Evolutionary conservation across 2,797 vertebrate species (phyloP), one percentile per base, ranked within the genome.

Genomic region (Melanotaenia parkinsoni): DNA sequence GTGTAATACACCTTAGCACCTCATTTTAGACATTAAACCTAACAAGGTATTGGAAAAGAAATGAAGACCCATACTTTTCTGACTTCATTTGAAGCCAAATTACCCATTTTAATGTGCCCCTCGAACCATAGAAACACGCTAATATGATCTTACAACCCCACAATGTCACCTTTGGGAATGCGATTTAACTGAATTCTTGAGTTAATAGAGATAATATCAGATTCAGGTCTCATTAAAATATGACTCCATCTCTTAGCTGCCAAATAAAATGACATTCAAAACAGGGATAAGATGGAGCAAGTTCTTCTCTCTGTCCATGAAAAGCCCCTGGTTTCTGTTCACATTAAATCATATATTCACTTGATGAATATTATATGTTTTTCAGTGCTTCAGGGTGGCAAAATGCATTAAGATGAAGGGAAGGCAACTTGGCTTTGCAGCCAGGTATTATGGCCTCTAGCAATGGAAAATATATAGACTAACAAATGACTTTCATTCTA

Each of bases 11-110:
- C 72, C 50, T 69, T 68, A 88, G 80, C 63, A 80, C 32, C 60
- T 70, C 38, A 72, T 87, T 81, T 64, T 37, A 76, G 65, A 62
- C 65, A 79, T 87, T 85, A 79, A 58, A 80, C 74, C 74, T 81
- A 61, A 65, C 62, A 85, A 74, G 67, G 62, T 87, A 84, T 77
- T 86, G 81, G 76, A 79, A 88, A 88, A 89, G 67, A 82, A 86
- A 88, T 86, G 50, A 86, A 84, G 71, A 65, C 65, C 67, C 53
- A 67, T 63, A 61, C 70, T 11, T 33, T 76, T 71, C 63, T 81
- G 81, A 85, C 82, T 87, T 88, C 67, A 92, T 89, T 88, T 84
- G 58, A 88, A 87, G 76, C 80, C 78, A 87, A 91, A 91, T 89
- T 88, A 81, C 83, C 86, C 77, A 65, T 84, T 90, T 89, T 77